phyloP scores from a whole-genome alignment of 1,140 invertebrate species.

The Hypsibius dujardini region DNA sequence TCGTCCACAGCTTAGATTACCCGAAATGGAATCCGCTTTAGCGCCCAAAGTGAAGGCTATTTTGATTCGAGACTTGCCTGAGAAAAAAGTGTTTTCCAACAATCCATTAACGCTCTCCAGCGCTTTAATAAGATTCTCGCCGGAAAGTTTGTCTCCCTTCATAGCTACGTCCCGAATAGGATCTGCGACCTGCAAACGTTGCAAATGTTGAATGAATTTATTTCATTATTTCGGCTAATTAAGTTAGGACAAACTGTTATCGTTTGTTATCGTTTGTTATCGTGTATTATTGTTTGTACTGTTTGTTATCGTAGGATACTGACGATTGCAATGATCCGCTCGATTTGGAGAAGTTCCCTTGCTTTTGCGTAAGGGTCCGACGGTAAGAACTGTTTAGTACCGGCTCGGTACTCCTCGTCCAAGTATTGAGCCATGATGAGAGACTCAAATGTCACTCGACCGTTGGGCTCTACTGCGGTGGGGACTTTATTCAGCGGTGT shows the following conservation, averaged over 20 bases:
- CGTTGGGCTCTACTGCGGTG: background rate
- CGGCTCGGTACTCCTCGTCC: background rate
- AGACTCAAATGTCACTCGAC: background rate
- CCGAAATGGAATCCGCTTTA: too few relatives aligned
- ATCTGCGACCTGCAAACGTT: background rate
- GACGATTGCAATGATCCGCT: too few relatives aligned
- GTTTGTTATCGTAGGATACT: too few relatives aligned
- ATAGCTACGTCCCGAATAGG: background rate
- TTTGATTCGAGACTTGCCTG: background rate
- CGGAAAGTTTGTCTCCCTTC: background rate
- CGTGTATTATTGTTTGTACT: background rate
- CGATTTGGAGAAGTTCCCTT: too few relatives aligned
- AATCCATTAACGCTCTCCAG: background rate
- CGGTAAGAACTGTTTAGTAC: background rate
- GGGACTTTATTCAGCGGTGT: constrained; percentile 3
- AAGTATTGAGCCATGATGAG: background rate
- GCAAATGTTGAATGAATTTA: background rate
- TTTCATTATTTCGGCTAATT: background rate
- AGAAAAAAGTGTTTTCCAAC: background rate
- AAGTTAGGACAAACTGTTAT: background rate
- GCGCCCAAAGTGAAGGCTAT: too few relatives aligned
- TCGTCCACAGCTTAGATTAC: too few relatives aligned
- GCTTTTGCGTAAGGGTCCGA: background rate
- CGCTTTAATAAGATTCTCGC: background rate
- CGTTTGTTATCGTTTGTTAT: background rate